Evolutionary conservation across 2,888 invertebrate genomes (phyloP), one percentile per base, ranked within the genome.

Genomic region (Embidobia sp.): DNA sequence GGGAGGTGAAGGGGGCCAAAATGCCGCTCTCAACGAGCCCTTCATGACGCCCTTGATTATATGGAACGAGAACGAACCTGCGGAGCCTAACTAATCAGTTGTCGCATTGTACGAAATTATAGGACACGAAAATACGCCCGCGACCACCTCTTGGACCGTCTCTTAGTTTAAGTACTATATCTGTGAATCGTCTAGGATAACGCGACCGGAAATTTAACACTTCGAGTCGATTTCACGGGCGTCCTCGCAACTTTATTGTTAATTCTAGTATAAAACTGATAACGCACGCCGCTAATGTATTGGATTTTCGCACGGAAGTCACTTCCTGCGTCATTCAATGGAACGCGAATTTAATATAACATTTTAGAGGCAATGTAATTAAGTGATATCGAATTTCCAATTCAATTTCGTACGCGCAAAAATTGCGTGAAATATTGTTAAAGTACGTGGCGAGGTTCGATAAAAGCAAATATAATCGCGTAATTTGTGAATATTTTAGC

Each of bases 261-360:
- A 69, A 69, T 63, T 69, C 63, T 67, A 61, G 74, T 61, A 74
- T 67, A 61, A 74, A 74, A 74, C 46, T 48, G 74, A 74, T 74
- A 74, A 66, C 66, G 26, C 5, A 29, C 22, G 37, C 49, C 27
- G 46, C 46, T 35, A 48, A 61, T 48, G 48, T 51, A 66, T 57
- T 40, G 49, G 16, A 49, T 64, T 57, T 73, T 49, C 22, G 16
- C n/a, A 33, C 57, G 49, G 49, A 73, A 57, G 73, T 51, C 42
- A 22, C 44, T 57, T 63, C 63, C 72, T 18, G 27, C 16, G 13
- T 26, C 48, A 5, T 31, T 22, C 40, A 33, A 55, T 57, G 31
- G 16, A 26, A 35, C 26, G 29, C 40, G 11, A 48, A 42, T 55
- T 64, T 55, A 57, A 51, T 49, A 64, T 29, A 49, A 37, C 33